A percentile compares a stretch with the other conserved stretches of the same genome.
These are phyloP conservation scores for Collichthys lucidus DNA, from an alignment of 2,113 vertebrate genomes.

Conservation along the genomic window DNA sequence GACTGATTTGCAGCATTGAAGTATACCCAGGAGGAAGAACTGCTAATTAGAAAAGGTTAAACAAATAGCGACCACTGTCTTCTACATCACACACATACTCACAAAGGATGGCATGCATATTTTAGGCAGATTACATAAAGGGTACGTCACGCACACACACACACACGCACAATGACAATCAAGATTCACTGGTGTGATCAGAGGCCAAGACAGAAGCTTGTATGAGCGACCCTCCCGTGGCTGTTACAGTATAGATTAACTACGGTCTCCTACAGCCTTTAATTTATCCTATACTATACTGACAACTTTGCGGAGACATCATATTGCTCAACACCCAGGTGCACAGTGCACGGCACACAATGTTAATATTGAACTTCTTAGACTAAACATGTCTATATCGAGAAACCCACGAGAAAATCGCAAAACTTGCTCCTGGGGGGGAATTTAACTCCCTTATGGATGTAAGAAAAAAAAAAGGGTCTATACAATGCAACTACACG, in stretches of 20 bases:
- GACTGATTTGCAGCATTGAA: conserved; percentile 3
- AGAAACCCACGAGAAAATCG: background rate
- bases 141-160: background rate
- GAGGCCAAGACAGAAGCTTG: conserved; percentile 7
- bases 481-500: background rate
- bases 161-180: conserved; percentile 6
- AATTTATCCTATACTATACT: background rate
- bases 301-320: background rate
- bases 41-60: conserved; percentile 53
- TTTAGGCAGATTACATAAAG: conserved; percentile 16
- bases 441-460: background rate
- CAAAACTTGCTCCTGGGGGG: background rate
- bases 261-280: background rate
- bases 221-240: conserved; percentile 11
- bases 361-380: background rate
- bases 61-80: conserved; percentile 39
- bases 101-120: background rate
- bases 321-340: background rate
- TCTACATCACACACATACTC: conserved; percentile 7
- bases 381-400: background rate
- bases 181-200: background rate
- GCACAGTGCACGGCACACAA: background rate
- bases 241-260: background rate
- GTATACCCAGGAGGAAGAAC: conserved; percentile 45
- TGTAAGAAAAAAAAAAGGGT: too few relatives aligned